Conservation (phyloP, 2,113 vertebrate species). For the Heloderma charlesbogerti region DNA sequence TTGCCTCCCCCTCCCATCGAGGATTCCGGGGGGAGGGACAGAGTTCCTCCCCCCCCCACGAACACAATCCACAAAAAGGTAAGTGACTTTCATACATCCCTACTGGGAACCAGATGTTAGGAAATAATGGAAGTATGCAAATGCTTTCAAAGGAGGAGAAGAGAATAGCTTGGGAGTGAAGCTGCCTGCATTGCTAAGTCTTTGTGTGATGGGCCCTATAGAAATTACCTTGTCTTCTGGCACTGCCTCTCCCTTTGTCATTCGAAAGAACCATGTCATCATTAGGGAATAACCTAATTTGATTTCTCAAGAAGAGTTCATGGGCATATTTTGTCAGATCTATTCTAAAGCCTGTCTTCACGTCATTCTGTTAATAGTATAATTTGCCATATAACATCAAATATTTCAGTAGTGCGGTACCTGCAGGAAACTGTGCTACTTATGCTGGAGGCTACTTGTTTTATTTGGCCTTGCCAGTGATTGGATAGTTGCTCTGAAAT, state of each 20-base stretch:
- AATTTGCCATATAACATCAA: slow-evolving; percentile 1
- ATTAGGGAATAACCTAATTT: slow-evolving; percentile 6
- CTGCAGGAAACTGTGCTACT: background rate
- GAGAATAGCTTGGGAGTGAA: background rate
- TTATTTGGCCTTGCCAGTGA: background rate
- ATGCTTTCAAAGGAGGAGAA: background rate
- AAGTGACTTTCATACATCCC: too few relatives aligned
- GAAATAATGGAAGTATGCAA: background rate
- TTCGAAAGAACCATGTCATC: background rate
- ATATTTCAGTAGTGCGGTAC: slow-evolving; percentile 1
- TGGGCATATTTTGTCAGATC: slow-evolving; percentile 18
- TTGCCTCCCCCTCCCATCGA: too few relatives aligned
- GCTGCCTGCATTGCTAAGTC: background rate
- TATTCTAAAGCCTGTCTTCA: slow-evolving; percentile 3
- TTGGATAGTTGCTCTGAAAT: background rate
- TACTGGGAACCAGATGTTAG: too few relatives aligned
- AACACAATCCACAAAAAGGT: too few relatives aligned
- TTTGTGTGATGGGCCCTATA: background rate
- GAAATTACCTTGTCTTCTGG: background rate
- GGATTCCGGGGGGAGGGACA: too few relatives aligned
- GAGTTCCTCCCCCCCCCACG: too few relatives aligned
- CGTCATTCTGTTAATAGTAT: background rate
- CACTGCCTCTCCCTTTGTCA: background rate
- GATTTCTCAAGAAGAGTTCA: background rate
- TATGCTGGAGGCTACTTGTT: background rate